Evolutionary conservation across 2,797 vertebrate genomes (phyloP), one percentile per base, ranked within the genome.

Genomic region (Ficedula albicollis): DNA sequence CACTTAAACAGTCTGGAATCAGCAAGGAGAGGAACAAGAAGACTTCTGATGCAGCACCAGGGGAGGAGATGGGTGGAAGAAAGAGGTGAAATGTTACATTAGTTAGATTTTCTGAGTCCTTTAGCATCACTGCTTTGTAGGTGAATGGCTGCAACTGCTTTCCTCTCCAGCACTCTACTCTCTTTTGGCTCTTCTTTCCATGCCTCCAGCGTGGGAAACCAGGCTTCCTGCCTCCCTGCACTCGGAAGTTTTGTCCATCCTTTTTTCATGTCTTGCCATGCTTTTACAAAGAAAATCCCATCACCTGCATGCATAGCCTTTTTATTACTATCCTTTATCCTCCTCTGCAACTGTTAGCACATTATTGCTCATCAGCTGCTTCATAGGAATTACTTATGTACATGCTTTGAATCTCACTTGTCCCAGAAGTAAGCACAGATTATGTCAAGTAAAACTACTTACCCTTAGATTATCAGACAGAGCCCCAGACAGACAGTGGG

Each of bases 391-490:
- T 54, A 62, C 30, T 84, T 87, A 48, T 3, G 11, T 13, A 60
- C 21, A 51, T 34, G 39, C 16, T 86, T 84, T 59, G 48, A 86
- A 68, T 49, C 62, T 78, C 55, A 51, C 43, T 68, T 78, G 30
- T 69, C 69, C 46, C 49, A 86, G 51, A 72, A 92, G 18, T 46
- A 75, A 93, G 16, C 43, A 51, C 41, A 84, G 67, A 90, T 87
- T 78, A 84, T 66, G 76, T 91, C 66, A 94, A 88, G 32, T 68
- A 84, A 66, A 84, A 84, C 43, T 87, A 30, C 34, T 78, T 54
- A 72, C 13, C 43, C 43, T 68, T 49, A 95, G 81, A 87, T n/a
- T 54, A 89, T 60, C 60, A 96, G 72, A 89, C 76, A 87, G 43
- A 92, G 60, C 43, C 43, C 39, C 76, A 87, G 79, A 92, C 89